Percentiles rank a stretch among this genome's conserved stretches.
These are phyloP conservation scores for Melinaea marsaeus DNA, from an alignment of 2,888 invertebrate genomes.

Conservation along the genomic window DNA sequence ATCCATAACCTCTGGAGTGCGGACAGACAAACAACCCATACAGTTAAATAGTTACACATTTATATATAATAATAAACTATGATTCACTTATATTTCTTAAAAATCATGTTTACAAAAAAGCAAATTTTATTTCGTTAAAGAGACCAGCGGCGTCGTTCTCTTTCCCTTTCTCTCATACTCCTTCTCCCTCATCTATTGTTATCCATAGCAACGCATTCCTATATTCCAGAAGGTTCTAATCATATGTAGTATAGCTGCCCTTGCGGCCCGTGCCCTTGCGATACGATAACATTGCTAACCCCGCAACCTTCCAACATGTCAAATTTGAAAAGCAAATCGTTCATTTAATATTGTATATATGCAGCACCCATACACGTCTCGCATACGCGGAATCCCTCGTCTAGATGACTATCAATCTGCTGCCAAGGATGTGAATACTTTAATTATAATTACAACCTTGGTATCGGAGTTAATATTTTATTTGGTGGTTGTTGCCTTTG, in stretches of 20 bases:
- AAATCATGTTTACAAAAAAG: background rate
- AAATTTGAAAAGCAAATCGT: slow-evolving; percentile 35
- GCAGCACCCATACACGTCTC: slow-evolving; percentile 33
- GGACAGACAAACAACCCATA: slow-evolving; percentile 37
- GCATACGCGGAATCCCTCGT: slow-evolving; percentile 32
- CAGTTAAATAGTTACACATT: slow-evolving; percentile 5
- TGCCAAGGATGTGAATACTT: slow-evolving; percentile 20
- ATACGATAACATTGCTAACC: slow-evolving; percentile 36
- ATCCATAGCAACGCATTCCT: slow-evolving; percentile 6
- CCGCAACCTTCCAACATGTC: slow-evolving; percentile 26
- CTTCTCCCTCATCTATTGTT: background rate
- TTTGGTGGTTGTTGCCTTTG: too few relatives aligned
- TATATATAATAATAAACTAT: background rate
- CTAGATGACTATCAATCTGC: slow-evolving; percentile 24
- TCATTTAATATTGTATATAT: slow-evolving; percentile 41
- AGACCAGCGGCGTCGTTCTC: too few relatives aligned
- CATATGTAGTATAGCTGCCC: slow-evolving; percentile 44
- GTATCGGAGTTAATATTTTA: too few relatives aligned
- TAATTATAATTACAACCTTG: slow-evolving; percentile 12
- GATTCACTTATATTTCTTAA: background rate
- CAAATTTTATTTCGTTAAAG: too few relatives aligned
- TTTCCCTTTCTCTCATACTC: too few relatives aligned
- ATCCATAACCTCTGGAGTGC: slow-evolving; percentile 37
- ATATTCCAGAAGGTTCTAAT: slow-evolving; percentile 48
- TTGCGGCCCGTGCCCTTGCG: slow-evolving; percentile 35